Evolutionary conservation across 2,797 vertebrate genomes (phyloP), one percentile per base, ranked within the genome.

Genomic region (Hydrophis major): DNA sequence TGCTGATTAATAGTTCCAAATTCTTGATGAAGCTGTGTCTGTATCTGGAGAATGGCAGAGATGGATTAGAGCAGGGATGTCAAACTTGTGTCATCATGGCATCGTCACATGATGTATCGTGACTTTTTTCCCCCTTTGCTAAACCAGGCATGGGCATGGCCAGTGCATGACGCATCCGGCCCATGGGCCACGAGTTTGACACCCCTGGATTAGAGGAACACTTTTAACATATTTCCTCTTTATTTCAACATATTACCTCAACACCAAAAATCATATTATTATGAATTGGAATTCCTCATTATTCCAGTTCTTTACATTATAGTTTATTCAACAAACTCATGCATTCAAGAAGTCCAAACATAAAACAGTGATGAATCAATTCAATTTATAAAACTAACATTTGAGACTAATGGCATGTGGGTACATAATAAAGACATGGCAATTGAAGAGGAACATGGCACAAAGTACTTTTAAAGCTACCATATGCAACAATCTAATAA

Each of bases 81-180:
- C 61, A 28, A 63, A 63, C 3, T 28, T 27, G 0, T 4, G 4
- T 63, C 27, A 4, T 28, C 25, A 63, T 4, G 10, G 10, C 25
- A 12, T 63, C 3, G 8, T 63, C 61, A 12, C 10, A 1, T 63
- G 60, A 28, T 4, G 3, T 28, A 28, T 63, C 0, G 0, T 27
- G 60, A 63, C 25, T 63, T 59, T 8, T 50, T 50, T 3, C 0
- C 8, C 27, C 61, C 10, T 63, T 63, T 1, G 1, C 61, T 63
- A 63, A 63, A 28, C 61, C 7, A 4, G 25, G 27, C 4, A 8
- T 61, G 61, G 25, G 25, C 1, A 1, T 12, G 61, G 3, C 10
- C 10, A 11, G 10, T 0, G 60, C 3, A 0, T 27, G 25, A 61
- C 0, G 8, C 25, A 61, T 27, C 22, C 0, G 3, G 59, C 22